phyloP scores from a whole-genome alignment of 2,888 invertebrate genomes.

The Dioctria rufipes region DNA sequence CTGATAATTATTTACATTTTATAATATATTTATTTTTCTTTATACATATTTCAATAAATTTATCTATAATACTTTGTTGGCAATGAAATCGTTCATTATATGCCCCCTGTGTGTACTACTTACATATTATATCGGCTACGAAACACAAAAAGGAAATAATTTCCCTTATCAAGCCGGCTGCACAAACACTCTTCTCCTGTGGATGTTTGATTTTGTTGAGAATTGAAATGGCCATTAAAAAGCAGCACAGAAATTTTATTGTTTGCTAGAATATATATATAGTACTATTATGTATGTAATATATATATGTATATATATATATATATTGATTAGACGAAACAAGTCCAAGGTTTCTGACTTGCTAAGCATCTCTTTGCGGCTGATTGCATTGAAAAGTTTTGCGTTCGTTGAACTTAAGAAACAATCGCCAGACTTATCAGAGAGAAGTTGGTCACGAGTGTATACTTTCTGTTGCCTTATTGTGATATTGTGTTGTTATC shows the following conservation, averaged over 20 bases:
- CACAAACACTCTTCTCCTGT: slow-evolving; percentile 14
- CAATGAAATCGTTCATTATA: slow-evolving; percentile 35
- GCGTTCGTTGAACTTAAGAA: slow-evolving; percentile 13
- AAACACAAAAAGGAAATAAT: background rate
- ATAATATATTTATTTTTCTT: too few relatives aligned
- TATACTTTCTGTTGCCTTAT: background rate
- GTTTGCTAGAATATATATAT: background rate
- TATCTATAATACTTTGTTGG: slow-evolving; percentile 27
- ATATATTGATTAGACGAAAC: slow-evolving; percentile 42
- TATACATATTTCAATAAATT: slow-evolving; percentile 8
- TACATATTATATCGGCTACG: background rate
- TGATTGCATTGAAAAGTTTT: slow-evolving; percentile 2
- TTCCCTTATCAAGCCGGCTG: slow-evolving; percentile 31
- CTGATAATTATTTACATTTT: too few relatives aligned
- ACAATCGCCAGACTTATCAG: slow-evolving; percentile 33
- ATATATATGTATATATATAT: background rate
- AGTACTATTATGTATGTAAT: slow-evolving; percentile 18
- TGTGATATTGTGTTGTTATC: background rate
- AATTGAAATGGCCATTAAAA: slow-evolving; percentile 5
- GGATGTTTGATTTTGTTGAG: too few relatives aligned
- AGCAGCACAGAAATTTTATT: slow-evolving; percentile 12
- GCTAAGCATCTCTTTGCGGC: slow-evolving; percentile 10
- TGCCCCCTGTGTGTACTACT: background rate
- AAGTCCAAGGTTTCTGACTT: slow-evolving; percentile 43
- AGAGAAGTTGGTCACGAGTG: slow-evolving; percentile 7